phyloP scores from a whole-genome alignment of 2,888 invertebrate species.

The Drosophila vallismaia region DNA sequence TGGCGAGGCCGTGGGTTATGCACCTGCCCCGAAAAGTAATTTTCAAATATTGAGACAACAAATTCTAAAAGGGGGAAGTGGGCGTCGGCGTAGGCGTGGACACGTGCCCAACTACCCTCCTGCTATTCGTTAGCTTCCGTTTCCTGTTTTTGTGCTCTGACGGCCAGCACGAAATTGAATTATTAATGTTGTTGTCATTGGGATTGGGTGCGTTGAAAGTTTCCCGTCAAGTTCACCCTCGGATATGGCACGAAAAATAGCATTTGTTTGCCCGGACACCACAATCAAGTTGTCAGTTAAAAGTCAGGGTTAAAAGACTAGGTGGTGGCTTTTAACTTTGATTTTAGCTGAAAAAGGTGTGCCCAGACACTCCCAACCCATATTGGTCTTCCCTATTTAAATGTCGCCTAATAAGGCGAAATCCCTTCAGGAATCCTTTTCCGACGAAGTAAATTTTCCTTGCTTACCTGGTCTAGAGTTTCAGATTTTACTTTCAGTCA shows the following conservation, averaged over 20 bases:
- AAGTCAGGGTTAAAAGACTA: constrained; percentile 19
- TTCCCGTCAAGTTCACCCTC: constrained; percentile 10
- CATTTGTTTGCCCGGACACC: constrained; percentile 66
- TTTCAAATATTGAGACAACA: constrained; percentile 75
- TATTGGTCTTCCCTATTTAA: not conserved
- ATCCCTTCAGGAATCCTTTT: not conserved
- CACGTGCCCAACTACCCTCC: constrained; percentile 8
- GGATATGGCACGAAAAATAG: constrained; percentile 51
- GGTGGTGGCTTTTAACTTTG: constrained; percentile 51
- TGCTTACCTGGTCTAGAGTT: not conserved
- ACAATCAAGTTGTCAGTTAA: constrained; percentile 74
- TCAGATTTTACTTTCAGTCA: not conserved
- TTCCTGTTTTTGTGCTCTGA: not conserved
- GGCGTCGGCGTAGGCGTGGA: not conserved
- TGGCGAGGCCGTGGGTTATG: constrained; percentile 39
- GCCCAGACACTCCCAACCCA: not conserved
- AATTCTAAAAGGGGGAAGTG: constrained; percentile 4
- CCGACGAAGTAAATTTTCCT: not conserved
- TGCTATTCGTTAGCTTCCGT: constrained; percentile 7
- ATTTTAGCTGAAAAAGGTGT: constrained; percentile 19
- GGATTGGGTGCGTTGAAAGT: constrained; percentile 56
- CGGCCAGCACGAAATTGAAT: constrained; percentile 65
- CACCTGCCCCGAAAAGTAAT: constrained; percentile 59
- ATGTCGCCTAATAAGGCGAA: not conserved
- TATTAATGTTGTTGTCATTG: constrained; percentile 77